Conservation (phyloP, 2,888 invertebrate species). For the Lottia gigantea region DNA sequence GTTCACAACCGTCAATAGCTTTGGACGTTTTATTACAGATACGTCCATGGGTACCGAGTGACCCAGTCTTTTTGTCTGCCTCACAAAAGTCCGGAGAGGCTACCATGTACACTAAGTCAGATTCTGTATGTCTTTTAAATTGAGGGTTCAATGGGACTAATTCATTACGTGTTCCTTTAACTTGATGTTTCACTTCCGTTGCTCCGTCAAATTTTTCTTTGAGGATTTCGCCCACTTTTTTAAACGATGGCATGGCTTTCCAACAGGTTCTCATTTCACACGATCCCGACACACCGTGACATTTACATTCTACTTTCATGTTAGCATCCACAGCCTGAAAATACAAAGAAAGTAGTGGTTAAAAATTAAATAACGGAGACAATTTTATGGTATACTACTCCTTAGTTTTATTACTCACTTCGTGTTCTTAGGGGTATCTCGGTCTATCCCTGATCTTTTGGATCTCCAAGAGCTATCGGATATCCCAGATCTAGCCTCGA, state of each 20-base stretch:
- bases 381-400: no score
- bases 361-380: neutral
- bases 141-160: slow-evolving; percentile 61
- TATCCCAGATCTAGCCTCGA: no score
- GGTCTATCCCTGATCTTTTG: no score
- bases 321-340: slow-evolving; percentile 73
- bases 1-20: slow-evolving; percentile 88
- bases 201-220: slow-evolving; percentile 93
- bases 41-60: slow-evolving; percentile 74
- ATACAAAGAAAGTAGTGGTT: slow-evolving; percentile 5
- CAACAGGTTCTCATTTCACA: slow-evolving; percentile 96
- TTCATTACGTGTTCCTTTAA: slow-evolving; percentile 70
- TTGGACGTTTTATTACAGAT: slow-evolving; percentile 78
- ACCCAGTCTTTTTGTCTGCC: slow-evolving; percentile 73
- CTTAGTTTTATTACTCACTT: no score
- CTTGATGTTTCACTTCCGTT: slow-evolving; percentile 76
- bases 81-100: slow-evolving; percentile 97
- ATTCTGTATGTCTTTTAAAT: slow-evolving; percentile 86
- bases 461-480: no score
- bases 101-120: slow-evolving; percentile 92
- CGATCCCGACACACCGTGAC: slow-evolving; percentile 95
- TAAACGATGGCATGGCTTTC: slow-evolving; percentile 90
- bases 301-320: slow-evolving; percentile 83
- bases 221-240: slow-evolving; percentile 89
- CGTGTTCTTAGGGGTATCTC: no score